Evolutionary conservation across 1,140 invertebrate species (phyloP), one percentile per base, ranked within the genome.

Genomic region (Drosophila baimaii): DNA sequence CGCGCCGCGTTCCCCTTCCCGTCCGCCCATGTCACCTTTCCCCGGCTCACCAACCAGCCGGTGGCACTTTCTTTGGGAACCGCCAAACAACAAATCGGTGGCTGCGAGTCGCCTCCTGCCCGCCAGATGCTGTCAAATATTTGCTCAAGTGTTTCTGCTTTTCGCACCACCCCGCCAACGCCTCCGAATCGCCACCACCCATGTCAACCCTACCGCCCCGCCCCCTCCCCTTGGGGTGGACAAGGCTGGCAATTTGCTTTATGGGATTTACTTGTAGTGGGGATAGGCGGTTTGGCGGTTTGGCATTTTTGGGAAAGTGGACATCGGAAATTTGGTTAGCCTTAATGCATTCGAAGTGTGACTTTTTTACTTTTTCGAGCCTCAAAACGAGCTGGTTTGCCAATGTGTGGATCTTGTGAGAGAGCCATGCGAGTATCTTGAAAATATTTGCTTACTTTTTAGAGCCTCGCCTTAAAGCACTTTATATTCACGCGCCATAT

Each of bases 261-360:
- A 78, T 85, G 78, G 63, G 77, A 73, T 84, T 84, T 80, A 84
- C 77, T 84, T 84, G 72, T 77, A 81, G 57, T 49, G 68, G 17
- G 66, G 66, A 73, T 84, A 77, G 58, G 43, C 58, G 61, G 78
- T 65, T 77, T 69, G 58, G 43, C 58, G 61, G 78, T 65, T 77
- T 69, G 71, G 75, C 73, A 55, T 73, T 73, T 81, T 77, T 69
- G 66, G 78, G 75, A 83, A 83, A 82, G 79, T 82, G 79, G 69
- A 66, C 79, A 72, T 49, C 23, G 66, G 27, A 61, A 72, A 72
- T 81, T 70, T 80, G 58, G 64, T 77, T 78, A 77, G 75, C 62
- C 73, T 77, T 77, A 77, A 77, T 77, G 76, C 75, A 78, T 71
- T 72, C 74, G 61, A 78, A 59, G 74, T 78, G 76, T 78, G 75